These are phyloP conservation scores for Trachelus troglodyta DNA, from an alignment of 2,888 invertebrate genomes.

Conservation along the genomic window DNA sequence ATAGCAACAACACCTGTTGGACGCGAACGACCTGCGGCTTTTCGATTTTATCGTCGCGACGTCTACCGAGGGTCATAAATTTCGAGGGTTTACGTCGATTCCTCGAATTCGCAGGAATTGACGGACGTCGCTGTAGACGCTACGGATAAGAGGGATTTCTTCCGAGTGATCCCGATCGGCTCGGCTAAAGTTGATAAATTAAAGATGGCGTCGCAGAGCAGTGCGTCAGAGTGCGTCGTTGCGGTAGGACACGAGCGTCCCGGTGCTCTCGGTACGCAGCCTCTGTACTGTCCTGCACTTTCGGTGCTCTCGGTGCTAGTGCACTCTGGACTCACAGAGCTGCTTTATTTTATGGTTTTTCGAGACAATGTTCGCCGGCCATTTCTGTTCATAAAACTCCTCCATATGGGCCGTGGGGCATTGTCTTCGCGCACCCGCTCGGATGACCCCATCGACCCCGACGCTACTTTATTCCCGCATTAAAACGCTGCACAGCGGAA, in stretches of 20 bases:
- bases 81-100: constrained; percentile 59
- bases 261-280: no score
- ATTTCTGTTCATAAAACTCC: constrained; percentile 52
- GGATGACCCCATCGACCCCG: constrained; percentile 60
- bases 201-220: no score
- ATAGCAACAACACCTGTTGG: constrained; percentile 56
- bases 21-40: constrained; percentile 26
- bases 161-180: no score
- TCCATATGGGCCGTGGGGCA: constrained; percentile 56
- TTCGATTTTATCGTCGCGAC: constrained; percentile 53
- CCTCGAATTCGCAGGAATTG: constrained; percentile 45
- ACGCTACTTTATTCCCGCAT: constrained; percentile 60
- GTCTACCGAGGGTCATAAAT: constrained; percentile 54
- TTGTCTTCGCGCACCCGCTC: constrained; percentile 52
- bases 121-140: no score
- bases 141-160: no score
- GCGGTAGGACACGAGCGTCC: no score
- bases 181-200: no score
- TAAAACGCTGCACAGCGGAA: constrained; percentile 40
- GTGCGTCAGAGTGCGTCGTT: no score
- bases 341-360: constrained; percentile 65
- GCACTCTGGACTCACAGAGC: constrained; percentile 10
- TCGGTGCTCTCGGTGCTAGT: not conserved
- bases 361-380: constrained; percentile 61
- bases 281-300: no score